Conservation (phyloP, 2,888 invertebrate species). For the Sthenelais limicola region DNA sequence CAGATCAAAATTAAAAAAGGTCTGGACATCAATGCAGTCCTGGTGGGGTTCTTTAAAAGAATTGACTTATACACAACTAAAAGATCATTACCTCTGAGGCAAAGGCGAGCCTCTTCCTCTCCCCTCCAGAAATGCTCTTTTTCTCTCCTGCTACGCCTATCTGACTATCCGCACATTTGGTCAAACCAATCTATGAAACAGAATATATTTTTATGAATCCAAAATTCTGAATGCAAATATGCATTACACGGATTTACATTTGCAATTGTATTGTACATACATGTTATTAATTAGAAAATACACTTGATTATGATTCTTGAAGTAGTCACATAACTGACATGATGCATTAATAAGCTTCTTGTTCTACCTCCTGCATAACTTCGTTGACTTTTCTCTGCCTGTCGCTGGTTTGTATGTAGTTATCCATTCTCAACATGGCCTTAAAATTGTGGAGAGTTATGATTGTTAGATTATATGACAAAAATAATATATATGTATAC, state of each 20-base stretch:
- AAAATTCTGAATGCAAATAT: neutral
- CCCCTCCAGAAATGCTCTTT: constrained; percentile 96
- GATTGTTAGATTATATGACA: neutral
- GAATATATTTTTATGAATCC: too few species aligned
- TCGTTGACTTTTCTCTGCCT: constrained; percentile 64
- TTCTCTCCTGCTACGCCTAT: constrained; percentile 91
- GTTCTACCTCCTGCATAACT: constrained; percentile 67
- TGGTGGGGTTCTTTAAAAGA: too few species aligned
- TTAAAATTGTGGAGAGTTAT: constrained; percentile 72
- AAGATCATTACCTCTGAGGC: constrained; percentile 86
- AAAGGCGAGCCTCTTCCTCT: constrained; percentile 94
- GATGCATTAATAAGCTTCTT: neutral
- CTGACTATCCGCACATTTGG: constrained; percentile 90
- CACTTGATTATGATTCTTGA: neutral
- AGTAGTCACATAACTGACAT: neutral
- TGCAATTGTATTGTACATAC: neutral
- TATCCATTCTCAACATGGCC: constrained; percentile 67
- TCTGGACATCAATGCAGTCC: too few species aligned
- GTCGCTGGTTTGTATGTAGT: constrained; percentile 52
- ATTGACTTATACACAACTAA: neutral
- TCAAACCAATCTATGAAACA: constrained; percentile 81
- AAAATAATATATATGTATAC: constrained; percentile 41
- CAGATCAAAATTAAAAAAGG: neutral
- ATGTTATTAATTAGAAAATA: neutral
- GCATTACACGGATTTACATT: neutral